Conservation (phyloP, 2,888 invertebrate genomes). For the Zaprionus lineosus region DNA sequence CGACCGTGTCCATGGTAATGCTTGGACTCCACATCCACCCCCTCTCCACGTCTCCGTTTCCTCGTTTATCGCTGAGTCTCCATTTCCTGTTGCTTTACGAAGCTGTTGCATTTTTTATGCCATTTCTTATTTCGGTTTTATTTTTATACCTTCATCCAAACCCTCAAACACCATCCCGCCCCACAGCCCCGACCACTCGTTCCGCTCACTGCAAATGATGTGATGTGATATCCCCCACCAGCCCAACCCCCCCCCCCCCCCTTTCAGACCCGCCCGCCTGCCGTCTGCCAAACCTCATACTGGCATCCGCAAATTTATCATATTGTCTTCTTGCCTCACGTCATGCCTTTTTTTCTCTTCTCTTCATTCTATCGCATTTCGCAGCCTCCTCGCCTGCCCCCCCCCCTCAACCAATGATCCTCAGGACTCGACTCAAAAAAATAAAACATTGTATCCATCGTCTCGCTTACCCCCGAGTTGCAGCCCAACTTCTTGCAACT, state of each 20-base stretch:
- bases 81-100: constrained; percentile 59
- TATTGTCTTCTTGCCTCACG: constrained; percentile 43
- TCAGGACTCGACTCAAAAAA: background rate
- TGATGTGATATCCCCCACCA: no score
- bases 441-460: no score
- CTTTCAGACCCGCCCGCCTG: no score
- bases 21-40: no score
- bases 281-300: no score
- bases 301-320: constrained; percentile 49
- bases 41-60: background rate
- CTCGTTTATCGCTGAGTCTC: background rate
- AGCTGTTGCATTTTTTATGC: constrained; percentile 75
- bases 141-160: constrained; percentile 57
- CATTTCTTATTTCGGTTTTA: constrained; percentile 67
- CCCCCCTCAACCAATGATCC: background rate
- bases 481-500: no score
- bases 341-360: constrained; percentile 25
- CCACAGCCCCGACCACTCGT: no score
- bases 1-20: no score
- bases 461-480: no score
- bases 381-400: background rate
- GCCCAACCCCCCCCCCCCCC: background rate
- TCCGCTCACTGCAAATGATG: constrained; percentile 47
- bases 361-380: background rate
- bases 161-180: background rate